Base-by-base conservation (phyloP, 1,140 invertebrate genomes). In the Heliothis virescens region DNA sequence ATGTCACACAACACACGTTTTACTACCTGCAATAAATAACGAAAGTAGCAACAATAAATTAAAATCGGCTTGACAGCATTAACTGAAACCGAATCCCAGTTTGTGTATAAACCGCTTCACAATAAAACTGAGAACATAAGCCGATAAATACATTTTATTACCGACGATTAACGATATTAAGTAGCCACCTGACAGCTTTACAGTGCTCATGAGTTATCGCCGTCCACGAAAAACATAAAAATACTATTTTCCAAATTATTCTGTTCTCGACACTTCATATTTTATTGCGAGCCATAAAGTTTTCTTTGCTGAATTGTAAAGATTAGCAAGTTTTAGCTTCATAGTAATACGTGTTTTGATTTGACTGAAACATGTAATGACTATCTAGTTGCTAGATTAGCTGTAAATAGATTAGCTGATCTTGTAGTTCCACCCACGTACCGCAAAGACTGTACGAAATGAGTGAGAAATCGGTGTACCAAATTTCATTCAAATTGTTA, bases 121-220 rank as follows among this genome's bases (percentile, higher is more conserved):
- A 50, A 69, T 69, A 69, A 69, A 69, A 71, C 18, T 71, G 63
- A 67, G 18, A 67, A 67, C 63, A 67, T 67, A 67, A 67, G 63
- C 41, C 63, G 41, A 48, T 67, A 48, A 67, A 67, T 67, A 67
- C 10, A 67, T 67, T 67, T 67, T 67, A 67, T 67, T 67, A 12
- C 11, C 41, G 48, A n/a, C 63, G 63, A 67, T 67, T 67, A 67
- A 67, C 63, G 41, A 13, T 18, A 21, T 48, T 16, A 67, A 67
- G 63, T 67, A 18, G 41, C 63, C 63, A 48, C 41, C 41, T 67
- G 63, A 67, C 63, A 41, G 41, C 9, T 48, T 48, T 48, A 67
- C 41, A 67, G 18, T 21, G 41, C 1, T 48, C 41, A 3, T 67
- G 16, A 67, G 41, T 48, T 50, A 67, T 67, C 0, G 41, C 11